A percentile compares a stretch with the other conserved stretches of the same genome.
These are phyloP conservation scores for Embiotoca jacksoni DNA, from an alignment of 2,113 vertebrate species.

Conservation along the genomic window DNA sequence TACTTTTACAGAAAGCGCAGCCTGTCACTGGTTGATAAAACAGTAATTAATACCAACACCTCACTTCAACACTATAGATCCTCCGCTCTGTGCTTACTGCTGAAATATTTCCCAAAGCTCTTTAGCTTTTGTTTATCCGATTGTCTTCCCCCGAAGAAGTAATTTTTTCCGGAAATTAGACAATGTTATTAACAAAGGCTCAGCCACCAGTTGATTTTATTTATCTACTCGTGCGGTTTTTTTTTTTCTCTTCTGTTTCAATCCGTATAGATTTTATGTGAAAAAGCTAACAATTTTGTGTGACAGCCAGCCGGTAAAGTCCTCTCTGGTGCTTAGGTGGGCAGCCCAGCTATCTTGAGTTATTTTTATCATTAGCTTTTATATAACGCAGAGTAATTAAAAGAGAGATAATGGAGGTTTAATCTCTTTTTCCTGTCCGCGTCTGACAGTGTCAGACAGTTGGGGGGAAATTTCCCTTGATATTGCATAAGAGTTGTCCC, in stretches of 20 bases:
- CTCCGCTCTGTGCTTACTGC: constrained; percentile 15
- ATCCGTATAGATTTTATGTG: constrained; percentile 22
- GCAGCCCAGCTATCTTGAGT: constrained; percentile 27
- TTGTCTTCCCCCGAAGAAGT: constrained; percentile 47
- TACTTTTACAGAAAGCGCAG: constrained; percentile 7
- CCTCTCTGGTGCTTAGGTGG: constrained; percentile 14
- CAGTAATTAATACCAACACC: constrained; percentile 49
- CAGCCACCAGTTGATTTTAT: constrained; percentile 34
- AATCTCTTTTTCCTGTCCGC: constrained; percentile 50
- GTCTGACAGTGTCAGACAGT: constrained; percentile 25
- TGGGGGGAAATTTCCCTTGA: constrained; percentile 13
- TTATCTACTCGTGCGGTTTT: constrained; percentile 43
- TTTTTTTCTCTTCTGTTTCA: constrained; percentile 25
- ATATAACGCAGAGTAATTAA: constrained; percentile 53
- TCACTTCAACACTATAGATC: constrained; percentile 22
- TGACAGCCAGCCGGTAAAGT: constrained; percentile 4
- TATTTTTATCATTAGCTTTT: constrained; percentile 45
- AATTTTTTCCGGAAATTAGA: constrained; percentile 51
- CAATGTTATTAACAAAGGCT: constrained; percentile 37
- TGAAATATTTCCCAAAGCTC: constrained; percentile 19
- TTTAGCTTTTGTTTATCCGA: constrained; percentile 45
- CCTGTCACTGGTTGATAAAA: constrained; percentile 43
- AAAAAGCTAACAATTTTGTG: constrained; percentile 10
- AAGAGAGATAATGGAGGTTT: constrained; percentile 53
- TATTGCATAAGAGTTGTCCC: constrained; percentile 20